Conservation (phyloP, 1,140 invertebrate genomes). For the Tetramorium simillimum region DNA sequence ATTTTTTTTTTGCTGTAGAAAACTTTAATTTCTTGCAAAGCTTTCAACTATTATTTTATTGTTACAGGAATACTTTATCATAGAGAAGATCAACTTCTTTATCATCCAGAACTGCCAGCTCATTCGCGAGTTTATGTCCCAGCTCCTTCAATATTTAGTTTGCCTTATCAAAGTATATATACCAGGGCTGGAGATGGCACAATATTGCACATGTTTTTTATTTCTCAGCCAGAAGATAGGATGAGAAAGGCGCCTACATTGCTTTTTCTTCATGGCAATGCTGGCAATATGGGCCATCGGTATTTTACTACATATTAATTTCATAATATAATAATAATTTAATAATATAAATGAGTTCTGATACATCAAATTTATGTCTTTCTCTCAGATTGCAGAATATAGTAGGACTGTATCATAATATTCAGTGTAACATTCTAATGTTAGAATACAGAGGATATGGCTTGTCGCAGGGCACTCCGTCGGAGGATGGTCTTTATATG, state of each 20-base stretch:
- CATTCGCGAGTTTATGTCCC: conserved; percentile 95
- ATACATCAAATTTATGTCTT: neutral
- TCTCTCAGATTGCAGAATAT: conserved; percentile 89
- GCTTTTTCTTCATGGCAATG: conserved; percentile 97
- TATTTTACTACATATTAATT: conserved; percentile 75
- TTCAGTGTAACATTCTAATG: conserved; percentile 95
- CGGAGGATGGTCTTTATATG: conserved; percentile 94
- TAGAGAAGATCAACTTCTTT: conserved; percentile 94
- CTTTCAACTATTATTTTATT: conserved; percentile 55
- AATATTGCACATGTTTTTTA: conserved; percentile 94
- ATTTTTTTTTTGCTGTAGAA: conserved; percentile 1
- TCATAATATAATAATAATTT: too few relatives aligned
- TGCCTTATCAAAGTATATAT: conserved; percentile 94
- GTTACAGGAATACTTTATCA: conserved; percentile 92
- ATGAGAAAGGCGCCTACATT: conserved; percentile 90
- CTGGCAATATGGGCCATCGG: conserved; percentile 98
- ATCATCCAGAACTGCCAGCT: conserved; percentile 94
- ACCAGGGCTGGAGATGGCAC: conserved; percentile 92
- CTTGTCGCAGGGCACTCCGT: conserved; percentile 94
- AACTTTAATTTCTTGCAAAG: neutral
- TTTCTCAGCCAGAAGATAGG: conserved; percentile 91
- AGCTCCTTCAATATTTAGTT: conserved; percentile 92
- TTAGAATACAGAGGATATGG: conserved; percentile 98
- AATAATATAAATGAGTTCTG: neutral
- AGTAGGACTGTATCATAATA: conserved; percentile 91